Percentiles rank a stretch among this genome's conserved stretches.
These are phyloP conservation scores for Prunella fulvescens DNA, from an alignment of 2,113 vertebrate genomes.

Conservation along the genomic window DNA sequence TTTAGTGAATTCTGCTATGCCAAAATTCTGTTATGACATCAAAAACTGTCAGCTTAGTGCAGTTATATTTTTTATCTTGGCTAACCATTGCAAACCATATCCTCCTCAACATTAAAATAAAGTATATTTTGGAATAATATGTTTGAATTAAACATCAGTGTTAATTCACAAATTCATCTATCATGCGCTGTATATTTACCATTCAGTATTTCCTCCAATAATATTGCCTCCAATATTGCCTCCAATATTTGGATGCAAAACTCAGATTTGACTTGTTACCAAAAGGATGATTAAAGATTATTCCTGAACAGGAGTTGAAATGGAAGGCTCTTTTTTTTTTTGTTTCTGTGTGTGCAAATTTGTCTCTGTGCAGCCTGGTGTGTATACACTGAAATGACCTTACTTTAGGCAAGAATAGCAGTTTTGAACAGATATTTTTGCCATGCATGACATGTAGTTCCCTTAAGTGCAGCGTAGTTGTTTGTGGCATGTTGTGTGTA, in stretches of 20 bases:
- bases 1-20: neutral
- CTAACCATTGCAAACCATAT: neutral
- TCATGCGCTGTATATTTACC: neutral
- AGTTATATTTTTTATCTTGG: neutral
- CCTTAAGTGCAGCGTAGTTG: neutral
- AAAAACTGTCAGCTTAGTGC: neutral
- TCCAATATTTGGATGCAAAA: neutral
- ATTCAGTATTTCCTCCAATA: neutral
- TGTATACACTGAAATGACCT: neutral
- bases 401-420: neutral
- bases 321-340: neutral
- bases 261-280: neutral
- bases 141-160: neutral
- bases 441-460: constrained; percentile 4
- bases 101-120: neutral
- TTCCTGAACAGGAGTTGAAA: constrained; percentile 16
- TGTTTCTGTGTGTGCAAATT: neutral
- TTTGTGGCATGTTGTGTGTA: constrained; percentile 43
- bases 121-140: neutral
- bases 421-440: neutral
- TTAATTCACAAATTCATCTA: neutral
- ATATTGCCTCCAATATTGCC: too few relatives aligned
- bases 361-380: neutral
- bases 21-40: neutral
- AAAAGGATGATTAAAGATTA: neutral